Evolutionary conservation across 2,113 vertebrate genomes (phyloP), one percentile per base, ranked within the genome.

Genomic region (Triplophysa tibetana): DNA sequence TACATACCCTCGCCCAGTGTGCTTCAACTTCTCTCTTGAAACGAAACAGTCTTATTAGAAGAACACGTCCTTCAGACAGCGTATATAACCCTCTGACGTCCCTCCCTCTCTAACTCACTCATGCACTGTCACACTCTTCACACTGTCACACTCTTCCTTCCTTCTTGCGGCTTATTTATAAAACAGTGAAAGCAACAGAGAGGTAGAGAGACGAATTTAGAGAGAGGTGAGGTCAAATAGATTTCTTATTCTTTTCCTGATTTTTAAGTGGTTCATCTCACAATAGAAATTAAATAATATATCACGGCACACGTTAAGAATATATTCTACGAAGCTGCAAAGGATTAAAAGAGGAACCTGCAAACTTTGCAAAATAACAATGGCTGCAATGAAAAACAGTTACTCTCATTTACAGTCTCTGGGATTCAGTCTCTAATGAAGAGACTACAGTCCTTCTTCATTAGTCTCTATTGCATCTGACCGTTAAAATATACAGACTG

Each of bases 161-260:
- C 91, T 92, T 92, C 89, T 89, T 87, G 87, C 61, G 75, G 84
- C 87, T 89, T 88, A 84, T 90, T 92, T 88, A 89, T 88, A 90
- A 90, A 91, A 85, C 67, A 91, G 91, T 90, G 90, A 93, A 91
- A 93, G 89, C 87, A 65, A 65, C 11, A 80, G 16, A 79, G 21
- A 52, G 17, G 2, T 1, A 70, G n/a, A 69, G 21, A 79, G 29
- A 70, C 9, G 58, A 17, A 58, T 50, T 24, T 6, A 70, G n/a
- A 52, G 6, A 54, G 6, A 68, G 38, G 10, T 11, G 41, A 23
- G 21, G 17, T 48, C 10, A 23, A 6, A 48, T 13, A 68, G 26
- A 68, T 62, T 56, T 24, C 58, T 6, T 56, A 45, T 45, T 75
- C 1, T 23, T 41, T 26, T 75, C 56, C 56, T 38, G 8, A 12